Base-by-base conservation (phyloP, 2,888 invertebrate species). In the Drosophila trichaetosa region DNA sequence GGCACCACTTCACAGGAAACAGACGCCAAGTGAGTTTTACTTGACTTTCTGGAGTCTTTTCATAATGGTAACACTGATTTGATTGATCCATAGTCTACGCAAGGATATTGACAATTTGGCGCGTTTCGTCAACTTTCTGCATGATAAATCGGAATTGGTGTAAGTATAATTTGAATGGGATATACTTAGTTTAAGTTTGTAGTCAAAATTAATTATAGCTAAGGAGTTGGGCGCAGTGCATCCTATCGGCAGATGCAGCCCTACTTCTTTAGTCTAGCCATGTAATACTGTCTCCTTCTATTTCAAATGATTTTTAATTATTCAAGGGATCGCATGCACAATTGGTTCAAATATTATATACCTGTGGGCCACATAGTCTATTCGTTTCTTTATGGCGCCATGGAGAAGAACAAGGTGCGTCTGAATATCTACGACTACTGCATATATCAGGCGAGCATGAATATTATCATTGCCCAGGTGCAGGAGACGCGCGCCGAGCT, bases 381-480 rank as follows among this genome's bases (percentile, higher is more conserved):
- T 95, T 95, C 96, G 0, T 92, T 93, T 60, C 94, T 97, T 89
- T 97, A 96, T 91, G 94, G 95, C 4, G 93, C 94, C 16, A 95
- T 96, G 94, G 96, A 97, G 90, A 92, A 93, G 36, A 95, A 95
- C 49, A 95, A 95, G 80, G 87, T 90, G 11, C 92, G 93, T 16
- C 93, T 95, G 1, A 94, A 94, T 67, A 94, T 97, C 11, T 95
- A 95, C 83, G 96, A 97, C 91, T 97, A 97, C 92, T 95, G 95
- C 65, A 95, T 97, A 40, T 95, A 96, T 54, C 97, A 97, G 92
- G 96, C 96, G 0, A 95, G 95, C 2, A 93, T 97, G 46, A 97
- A 96, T 91, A 96, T 96, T 92, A 95, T 97, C 27, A 40, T 91
- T 40, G 61, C 73, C 13, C 78, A 88, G 29, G 61, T 85, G 2